Conservation (phyloP, 2,113 vertebrate species). For the Columbina picui region DNA sequence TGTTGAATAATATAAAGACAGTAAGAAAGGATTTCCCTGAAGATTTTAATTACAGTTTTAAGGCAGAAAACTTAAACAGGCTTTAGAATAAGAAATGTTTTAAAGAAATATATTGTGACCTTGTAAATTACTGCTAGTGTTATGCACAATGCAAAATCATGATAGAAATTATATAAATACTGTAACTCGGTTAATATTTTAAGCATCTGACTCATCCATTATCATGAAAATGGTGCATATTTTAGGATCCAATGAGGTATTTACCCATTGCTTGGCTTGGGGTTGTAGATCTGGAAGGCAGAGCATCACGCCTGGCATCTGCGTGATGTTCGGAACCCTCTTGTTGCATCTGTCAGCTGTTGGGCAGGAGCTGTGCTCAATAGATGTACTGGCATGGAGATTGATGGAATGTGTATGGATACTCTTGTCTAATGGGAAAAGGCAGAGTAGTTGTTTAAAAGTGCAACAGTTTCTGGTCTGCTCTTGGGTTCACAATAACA, state of each 20-base stretch:
- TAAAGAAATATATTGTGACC: neutral
- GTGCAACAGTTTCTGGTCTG: neutral
- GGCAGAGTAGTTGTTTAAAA: rapidly evolving
- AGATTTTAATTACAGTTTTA: constrained; percentile 41
- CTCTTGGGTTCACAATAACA: rapidly evolving
- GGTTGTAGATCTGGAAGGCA: neutral
- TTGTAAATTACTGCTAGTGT: neutral
- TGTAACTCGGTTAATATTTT: neutral
- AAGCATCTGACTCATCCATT: constrained; percentile 29
- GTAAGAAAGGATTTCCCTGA: neutral
- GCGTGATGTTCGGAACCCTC: neutral
- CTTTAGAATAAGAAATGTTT: neutral
- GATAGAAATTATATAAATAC: neutral
- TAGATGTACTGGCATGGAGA: neutral
- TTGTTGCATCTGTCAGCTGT: neutral
- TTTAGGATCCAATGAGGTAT: neutral
- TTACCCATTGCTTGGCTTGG: neutral
- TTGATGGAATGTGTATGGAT: too few species aligned
- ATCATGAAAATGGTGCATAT: constrained; percentile 22
- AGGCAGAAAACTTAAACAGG: neutral
- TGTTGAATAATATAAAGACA: neutral
- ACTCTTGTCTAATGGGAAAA: neutral
- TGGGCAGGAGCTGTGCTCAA: neutral
- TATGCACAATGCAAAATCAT: neutral
- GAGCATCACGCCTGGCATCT: neutral